A percentile compares a stretch with the other conserved stretches of the same genome.
Evolutionary conservation across 2,888 invertebrate species (phyloP).

Genomic region (Melanostoma scalare): DNA sequence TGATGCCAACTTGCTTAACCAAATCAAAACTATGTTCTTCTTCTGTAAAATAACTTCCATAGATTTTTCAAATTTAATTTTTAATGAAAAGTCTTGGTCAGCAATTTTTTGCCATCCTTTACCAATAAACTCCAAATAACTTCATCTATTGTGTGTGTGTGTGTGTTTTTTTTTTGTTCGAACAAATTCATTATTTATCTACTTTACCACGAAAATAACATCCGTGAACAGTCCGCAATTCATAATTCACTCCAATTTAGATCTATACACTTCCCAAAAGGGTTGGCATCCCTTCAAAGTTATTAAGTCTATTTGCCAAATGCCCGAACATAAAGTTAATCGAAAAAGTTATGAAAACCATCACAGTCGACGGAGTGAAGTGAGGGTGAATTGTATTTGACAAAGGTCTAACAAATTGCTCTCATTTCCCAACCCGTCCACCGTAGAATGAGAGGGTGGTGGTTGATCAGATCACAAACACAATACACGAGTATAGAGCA

Average conservation of each 20-base stretch:
- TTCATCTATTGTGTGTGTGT: no score
- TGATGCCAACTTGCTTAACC: no score
- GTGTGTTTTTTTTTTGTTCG: background rate
- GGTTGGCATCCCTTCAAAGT: slow-evolving; percentile 64
- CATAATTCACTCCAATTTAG: slow-evolving; percentile 67
- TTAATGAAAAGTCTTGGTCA: no score
- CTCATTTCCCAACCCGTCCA: slow-evolving; percentile 53
- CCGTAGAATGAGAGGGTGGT: background rate
- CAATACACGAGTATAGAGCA: slow-evolving; percentile 1
- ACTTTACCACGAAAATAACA: slow-evolving; percentile 9
- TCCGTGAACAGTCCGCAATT: slow-evolving; percentile 69
- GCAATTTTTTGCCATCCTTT: no score
- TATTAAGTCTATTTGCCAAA: slow-evolving; percentile 72
- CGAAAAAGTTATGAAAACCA: slow-evolving; percentile 72
- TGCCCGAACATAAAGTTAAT: slow-evolving; percentile 72
- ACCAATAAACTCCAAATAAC: no score
- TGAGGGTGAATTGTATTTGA: slow-evolving; percentile 61
- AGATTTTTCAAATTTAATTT: no score
- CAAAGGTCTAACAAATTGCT: slow-evolving; percentile 72
- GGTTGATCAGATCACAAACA: slow-evolving; percentile 10
- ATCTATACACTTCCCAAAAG: slow-evolving; percentile 42
- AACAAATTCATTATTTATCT: background rate
- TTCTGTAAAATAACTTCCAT: no score
- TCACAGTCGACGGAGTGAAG: slow-evolving; percentile 43
- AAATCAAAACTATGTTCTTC: no score